Evolutionary conservation across 2,797 vertebrate species (phyloP), one percentile per base, ranked within the genome.

Genomic region (Oreonectes daqikongensis): DNA sequence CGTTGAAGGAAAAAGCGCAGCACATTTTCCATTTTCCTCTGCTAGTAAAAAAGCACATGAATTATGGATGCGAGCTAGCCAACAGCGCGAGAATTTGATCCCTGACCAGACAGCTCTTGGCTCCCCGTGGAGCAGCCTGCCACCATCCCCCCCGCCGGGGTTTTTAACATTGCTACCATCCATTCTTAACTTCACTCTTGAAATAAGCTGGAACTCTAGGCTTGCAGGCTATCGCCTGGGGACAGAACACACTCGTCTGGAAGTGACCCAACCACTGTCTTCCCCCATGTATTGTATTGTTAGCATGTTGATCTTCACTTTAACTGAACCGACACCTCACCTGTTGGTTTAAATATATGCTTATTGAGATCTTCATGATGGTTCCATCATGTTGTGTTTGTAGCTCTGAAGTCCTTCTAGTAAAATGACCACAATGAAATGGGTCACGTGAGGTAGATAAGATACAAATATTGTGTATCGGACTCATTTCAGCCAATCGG

Each of bases 51-150:
- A 85, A 79, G 71, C 82, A 81, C 59, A 85, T 85, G 79, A 84
- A 85, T 85, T 82, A 85, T 85, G 78, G 80, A 85, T 85, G 82
- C 40, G 44, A 75, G 79, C 74, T 74, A 79, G 78, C 84, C 79
- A 81, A 79, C 80, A 81, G 84, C 72, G 79, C 77, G 76, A 85
- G 80, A 85, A 84, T 82, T 84, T 85, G 84, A 85, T 85, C 84
- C 79, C 82, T 82, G 82, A 85, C 77, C 84, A 85, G 84, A 84
- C 84, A 85, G 82, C 74, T 81, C 78, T 81, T 70, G 78, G 84
- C 82, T 83, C 82, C 84, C 82, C 52, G 26, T 65, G 69, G 84
- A 83, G 80, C 46, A 69, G 69, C 59, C 17, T 9, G 38, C 48
- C 55, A 69, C 72, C 71, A 65, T 71, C 72, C 81, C 72, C 83